These are phyloP conservation scores for Trachythela sp. DNA, from an alignment of 64 coral and sea anemone genomes.

Conservation along the genomic window DNA sequence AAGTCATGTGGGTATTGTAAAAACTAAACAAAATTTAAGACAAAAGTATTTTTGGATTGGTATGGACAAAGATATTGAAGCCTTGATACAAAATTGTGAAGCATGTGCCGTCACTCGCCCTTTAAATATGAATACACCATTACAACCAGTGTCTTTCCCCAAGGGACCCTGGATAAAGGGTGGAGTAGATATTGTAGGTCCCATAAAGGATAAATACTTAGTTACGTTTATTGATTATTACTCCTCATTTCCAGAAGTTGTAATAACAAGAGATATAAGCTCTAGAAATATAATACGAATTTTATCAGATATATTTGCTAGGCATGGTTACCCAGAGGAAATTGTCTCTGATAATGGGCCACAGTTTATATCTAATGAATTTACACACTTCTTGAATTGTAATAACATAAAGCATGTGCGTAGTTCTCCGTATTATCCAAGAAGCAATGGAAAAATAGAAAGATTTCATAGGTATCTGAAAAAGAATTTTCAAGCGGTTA, in stretches of 20 bases:
- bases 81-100: background rate
- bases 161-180: conserved; percentile 7
- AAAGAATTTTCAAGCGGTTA: conserved; percentile 41
- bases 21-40: conserved; percentile 29
- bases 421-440: background rate
- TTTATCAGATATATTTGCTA: background rate
- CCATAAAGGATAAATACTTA: conserved; percentile 24
- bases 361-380: background rate
- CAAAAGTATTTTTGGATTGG: conserved; percentile 21
- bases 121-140: background rate
- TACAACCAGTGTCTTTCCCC: background rate
- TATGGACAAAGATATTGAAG: conserved; percentile 39
- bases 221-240: conserved; percentile 19
- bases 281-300: background rate
- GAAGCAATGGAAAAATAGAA: conserved; percentile 34
- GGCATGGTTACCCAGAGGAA: background rate
- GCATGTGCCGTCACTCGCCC: background rate
- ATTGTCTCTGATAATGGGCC: background rate
- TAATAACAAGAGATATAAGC: background rate
- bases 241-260: background rate
- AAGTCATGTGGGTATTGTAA: conserved; percentile 37
- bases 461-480: conserved; percentile 53
- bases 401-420: background rate
- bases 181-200: conserved; percentile 29
- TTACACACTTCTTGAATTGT: background rate